Evolutionary conservation across 2,888 invertebrate genomes (phyloP).

Genomic region (Pheosia gnoma): DNA sequence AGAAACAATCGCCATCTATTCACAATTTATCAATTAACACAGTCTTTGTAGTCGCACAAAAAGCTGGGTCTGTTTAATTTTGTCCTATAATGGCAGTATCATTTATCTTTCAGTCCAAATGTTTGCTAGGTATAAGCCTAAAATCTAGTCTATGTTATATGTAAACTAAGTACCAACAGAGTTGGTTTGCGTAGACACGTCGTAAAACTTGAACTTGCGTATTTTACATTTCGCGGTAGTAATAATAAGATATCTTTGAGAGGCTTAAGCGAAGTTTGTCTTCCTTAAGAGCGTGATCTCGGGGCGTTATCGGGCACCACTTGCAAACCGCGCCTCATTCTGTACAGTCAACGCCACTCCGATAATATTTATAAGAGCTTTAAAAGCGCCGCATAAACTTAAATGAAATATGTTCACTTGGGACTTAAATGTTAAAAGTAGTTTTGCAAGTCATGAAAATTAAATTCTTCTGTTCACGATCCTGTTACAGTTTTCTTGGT

Average conservation of each 20-base stretch:
- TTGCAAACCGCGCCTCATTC: slow-evolving; percentile 36
- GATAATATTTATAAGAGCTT: slow-evolving; percentile 52
- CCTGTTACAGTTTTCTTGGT: slow-evolving; percentile 14
- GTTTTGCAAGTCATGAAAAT: slow-evolving; percentile 42
- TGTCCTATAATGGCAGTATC: neutral
- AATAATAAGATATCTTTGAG: slow-evolving; percentile 46
- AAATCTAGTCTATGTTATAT: slow-evolving; percentile 15
- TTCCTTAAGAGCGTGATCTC: slow-evolving; percentile 42
- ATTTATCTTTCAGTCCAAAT: slow-evolving; percentile 3
- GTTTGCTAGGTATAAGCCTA: slow-evolving; percentile 2
- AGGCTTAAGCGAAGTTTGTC: slow-evolving; percentile 47
- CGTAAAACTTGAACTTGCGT: slow-evolving; percentile 34
- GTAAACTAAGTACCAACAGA: slow-evolving; percentile 35
- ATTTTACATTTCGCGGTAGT: slow-evolving; percentile 43
- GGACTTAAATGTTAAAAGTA: slow-evolving; percentile 40
- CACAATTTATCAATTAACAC: too few relatives aligned
- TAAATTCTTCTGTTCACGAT: slow-evolving; percentile 36
- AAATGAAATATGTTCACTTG: slow-evolving; percentile 58
- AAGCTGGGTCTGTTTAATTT: neutral
- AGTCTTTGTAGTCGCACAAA: too few relatives aligned
- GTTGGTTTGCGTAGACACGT: slow-evolving; percentile 32
- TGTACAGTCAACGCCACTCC: slow-evolving; percentile 43
- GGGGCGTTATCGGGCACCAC: slow-evolving; percentile 43
- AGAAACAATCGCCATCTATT: too few relatives aligned
- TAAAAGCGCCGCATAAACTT: slow-evolving; percentile 49